Percentiles rank a stretch among this genome's conserved stretches.
phyloP scores from a whole-genome alignment of 2,113 vertebrate species.

The Leptocoma aspasia region DNA sequence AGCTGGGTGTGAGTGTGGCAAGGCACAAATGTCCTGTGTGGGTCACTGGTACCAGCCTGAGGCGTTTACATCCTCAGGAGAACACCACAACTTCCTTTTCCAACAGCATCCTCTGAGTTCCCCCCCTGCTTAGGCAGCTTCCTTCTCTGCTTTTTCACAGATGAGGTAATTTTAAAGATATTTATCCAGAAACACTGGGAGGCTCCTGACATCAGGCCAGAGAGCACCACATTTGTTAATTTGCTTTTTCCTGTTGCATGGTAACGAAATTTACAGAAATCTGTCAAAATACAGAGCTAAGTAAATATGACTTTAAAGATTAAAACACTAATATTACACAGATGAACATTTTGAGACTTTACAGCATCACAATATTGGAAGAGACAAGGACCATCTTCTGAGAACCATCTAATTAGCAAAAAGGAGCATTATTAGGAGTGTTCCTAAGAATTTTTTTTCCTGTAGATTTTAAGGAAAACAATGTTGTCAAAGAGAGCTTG shows the following conservation, averaged over 20 bases:
- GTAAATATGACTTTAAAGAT: background rate
- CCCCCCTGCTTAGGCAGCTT: background rate
- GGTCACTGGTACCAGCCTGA: background rate
- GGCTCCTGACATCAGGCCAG: background rate
- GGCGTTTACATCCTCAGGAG: accelerated
- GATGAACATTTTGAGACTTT: background rate
- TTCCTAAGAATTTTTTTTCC: background rate
- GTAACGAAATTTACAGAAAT: background rate
- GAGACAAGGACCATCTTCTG: background rate
- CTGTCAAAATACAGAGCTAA: background rate
- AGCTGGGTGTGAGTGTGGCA: accelerated
- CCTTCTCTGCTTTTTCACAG: background rate
- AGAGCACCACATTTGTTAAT: background rate
- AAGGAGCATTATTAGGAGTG: background rate
- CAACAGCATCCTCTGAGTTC: background rate
- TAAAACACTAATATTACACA: background rate
- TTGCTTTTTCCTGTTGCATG: background rate
- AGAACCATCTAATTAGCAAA: conserved; percentile 33
- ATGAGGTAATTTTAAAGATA: background rate
- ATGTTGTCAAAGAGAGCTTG: background rate
- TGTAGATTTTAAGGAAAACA: conserved; percentile 18
- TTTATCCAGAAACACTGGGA: background rate
- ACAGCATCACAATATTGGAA: background rate
- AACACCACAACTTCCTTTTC: background rate
- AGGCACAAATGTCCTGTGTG: background rate